Base-by-base conservation (phyloP, 2,888 invertebrate genomes). In the Aradus depressus region DNA sequence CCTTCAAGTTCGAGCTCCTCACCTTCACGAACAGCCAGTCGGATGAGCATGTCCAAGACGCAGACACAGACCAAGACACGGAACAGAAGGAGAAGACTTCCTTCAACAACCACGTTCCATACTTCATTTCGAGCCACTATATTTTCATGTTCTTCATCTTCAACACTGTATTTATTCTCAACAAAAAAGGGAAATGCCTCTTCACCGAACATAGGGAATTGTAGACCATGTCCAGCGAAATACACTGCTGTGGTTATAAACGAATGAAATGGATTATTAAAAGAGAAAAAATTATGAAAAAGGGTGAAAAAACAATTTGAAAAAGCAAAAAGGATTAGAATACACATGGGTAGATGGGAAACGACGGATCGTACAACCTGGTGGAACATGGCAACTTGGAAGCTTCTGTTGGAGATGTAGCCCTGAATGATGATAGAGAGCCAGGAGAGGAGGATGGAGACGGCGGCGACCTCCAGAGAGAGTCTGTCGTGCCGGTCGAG, bases 221-320 rank as follows among this genome's bases (percentile, higher is more conserved):
- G 12, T 5, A 14, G 14, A 10, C 35, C 35, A n/a, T 14, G n/a
- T n/a, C n/a, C 5, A 6, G 16, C 4, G 4, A 35, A 16, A 35
- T 14, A 35, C 14, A n/a, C 14, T 5, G 8, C 14, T 6, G 35
- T 35, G 8, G 35, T 35, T 35, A 35, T 5, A 35, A 35, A 35
- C 12, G 35, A 5, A 35, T 35, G 35, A 14, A 35, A 14, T 6
- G 35, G 35, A 35, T 35, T 35, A 35, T 35, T 35, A 16, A 35
- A 35, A 5, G 5, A n/a, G 16, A 10, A 8, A 35, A 10, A 35
- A n/a, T 35, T n/a, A 16, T 35, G 35, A 35, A 14, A 35, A n/a
- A 35, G 35, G 5, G n/a, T 16, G 16, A 35, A 35, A 35, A 35
- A 35, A n/a, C 35, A 35, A n/a, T 35, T 35, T 8, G 35, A 35